Evolutionary conservation across 2,113 vertebrate genomes (phyloP).

Genomic region (Pycnonotus jocosus): DNA sequence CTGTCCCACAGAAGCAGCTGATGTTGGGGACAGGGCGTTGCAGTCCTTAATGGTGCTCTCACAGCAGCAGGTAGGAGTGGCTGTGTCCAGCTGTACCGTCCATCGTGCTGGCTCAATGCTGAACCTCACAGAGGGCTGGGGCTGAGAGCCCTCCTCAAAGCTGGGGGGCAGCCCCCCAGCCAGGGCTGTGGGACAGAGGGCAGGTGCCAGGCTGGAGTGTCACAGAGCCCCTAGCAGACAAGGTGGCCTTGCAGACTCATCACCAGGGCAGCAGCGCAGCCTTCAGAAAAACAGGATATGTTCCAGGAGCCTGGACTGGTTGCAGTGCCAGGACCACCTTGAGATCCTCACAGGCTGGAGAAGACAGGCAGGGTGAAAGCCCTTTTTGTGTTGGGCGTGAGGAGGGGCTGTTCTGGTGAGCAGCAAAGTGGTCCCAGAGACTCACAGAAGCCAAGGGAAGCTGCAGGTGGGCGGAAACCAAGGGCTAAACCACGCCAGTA

Average conservation of each 20-base stretch:
- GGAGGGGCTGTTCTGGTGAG: constrained; percentile 2
- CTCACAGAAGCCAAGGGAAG: constrained; percentile 36
- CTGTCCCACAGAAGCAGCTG: not conserved
- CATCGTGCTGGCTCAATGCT: accelerated
- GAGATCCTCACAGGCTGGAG: not conserved
- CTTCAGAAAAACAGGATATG: not conserved
- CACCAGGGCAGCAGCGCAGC: not conserved
- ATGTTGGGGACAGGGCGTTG: accelerated
- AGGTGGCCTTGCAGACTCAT: not conserved
- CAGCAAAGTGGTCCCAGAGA: not conserved
- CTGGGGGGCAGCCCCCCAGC: not conserved
- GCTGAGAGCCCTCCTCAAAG: not conserved
- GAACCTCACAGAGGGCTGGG: not conserved
- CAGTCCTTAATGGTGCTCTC: not conserved
- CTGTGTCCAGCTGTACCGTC: not conserved
- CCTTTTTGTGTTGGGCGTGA: not conserved
- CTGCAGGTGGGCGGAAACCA: not conserved
- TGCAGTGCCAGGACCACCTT: not conserved
- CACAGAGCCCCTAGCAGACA: not conserved
- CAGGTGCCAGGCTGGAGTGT: not conserved
- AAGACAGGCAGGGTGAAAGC: not conserved
- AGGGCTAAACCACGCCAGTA: constrained; percentile 53
- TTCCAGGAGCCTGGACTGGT: not conserved
- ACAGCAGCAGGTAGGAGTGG: not conserved
- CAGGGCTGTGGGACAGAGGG: not conserved